Evolutionary conservation across 2,888 invertebrate species (phyloP), one percentile per base, ranked within the genome.

Genomic region (Neelides folsomi): DNA sequence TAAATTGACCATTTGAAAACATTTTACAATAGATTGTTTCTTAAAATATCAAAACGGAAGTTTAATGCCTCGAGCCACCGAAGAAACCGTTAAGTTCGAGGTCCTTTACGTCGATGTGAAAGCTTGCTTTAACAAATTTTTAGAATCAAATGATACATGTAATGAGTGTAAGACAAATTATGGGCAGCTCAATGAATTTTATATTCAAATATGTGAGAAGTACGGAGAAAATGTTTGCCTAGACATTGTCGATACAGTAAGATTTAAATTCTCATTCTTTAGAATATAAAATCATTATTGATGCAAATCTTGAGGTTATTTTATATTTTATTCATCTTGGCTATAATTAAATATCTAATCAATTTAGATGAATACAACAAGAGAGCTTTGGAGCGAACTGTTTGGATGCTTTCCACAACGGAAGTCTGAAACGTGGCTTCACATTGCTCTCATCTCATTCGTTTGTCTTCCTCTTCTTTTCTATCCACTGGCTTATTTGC

Each of bases 241-340:
- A 77, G 81, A 81, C 67, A 74, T 80, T 60, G 78, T 80, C 1
- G 81, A 81, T 70, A 71, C 77, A 59, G 81, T 80, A 70, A 73
- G 74, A n/a, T n/a, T n/a, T n/a, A n/a, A n/a, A 71, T 55, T 36
- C 2, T 52, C 10, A 20, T 34, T 10, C 41, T 15, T 35, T 20
- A 34, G 15, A 49, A 41, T 43, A n/a, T 19, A 27, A 46, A 2
- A 43, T 44, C 38, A 36, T 15, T 36, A 47, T 55, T 58, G n/a
- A n/a, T n/a, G n/a, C n/a, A n/a, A n/a, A n/a, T n/a, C n/a, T n/a
- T n/a, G n/a, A n/a, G n/a, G n/a, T n/a, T n/a, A n/a, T n/a, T n/a
- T n/a, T n/a, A n/a, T n/a, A n/a, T n/a, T n/a, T n/a, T n/a, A n/a
- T n/a, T n/a, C n/a, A n/a, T n/a, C n/a, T n/a, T n/a, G n/a, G n/a